Evolutionary conservation across 2,113 vertebrate genomes (phyloP).

Genomic region (Amia ocellicauda): DNA sequence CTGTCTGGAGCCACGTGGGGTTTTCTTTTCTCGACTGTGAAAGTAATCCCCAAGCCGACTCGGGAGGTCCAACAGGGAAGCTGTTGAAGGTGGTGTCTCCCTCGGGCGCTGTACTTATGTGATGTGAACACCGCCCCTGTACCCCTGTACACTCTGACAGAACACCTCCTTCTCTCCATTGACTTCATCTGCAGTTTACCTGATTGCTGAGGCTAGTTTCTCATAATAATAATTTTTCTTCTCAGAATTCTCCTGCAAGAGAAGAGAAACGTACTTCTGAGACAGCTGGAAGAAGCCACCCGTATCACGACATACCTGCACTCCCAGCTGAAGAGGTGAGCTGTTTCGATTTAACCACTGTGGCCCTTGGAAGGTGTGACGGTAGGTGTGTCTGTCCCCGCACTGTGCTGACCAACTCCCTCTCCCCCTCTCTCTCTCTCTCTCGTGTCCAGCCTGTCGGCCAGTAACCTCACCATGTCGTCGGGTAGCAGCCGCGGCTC

Average conservation of each 20-base stretch:
- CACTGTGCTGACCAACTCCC: too few species aligned
- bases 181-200: too few species aligned
- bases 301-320: constrained; percentile 89
- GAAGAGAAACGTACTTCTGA: constrained; percentile 87
- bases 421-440: constrained; percentile 2
- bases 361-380: not conserved
- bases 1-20: too few species aligned
- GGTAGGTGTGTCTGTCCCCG: not conserved
- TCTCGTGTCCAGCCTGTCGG: constrained; percentile 74
- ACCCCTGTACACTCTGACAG: too few species aligned
- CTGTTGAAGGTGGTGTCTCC: too few species aligned
- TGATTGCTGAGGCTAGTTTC: too few species aligned
- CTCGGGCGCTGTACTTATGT: too few species aligned
- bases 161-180: too few species aligned
- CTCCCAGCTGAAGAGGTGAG: constrained; percentile 89
- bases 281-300: constrained; percentile 90
- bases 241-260: constrained; percentile 88
- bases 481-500: constrained; percentile 95
- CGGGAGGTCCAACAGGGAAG: too few species aligned
- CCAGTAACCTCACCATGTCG: constrained; percentile 90
- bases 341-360: not conserved
- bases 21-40: too few species aligned
- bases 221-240: not conserved
- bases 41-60: too few species aligned
- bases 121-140: too few species aligned